Percentiles rank a stretch among this genome's conserved stretches.
Conservation (phyloP, 2,113 vertebrate genomes). For the Acanthisitta chloris region DNA sequence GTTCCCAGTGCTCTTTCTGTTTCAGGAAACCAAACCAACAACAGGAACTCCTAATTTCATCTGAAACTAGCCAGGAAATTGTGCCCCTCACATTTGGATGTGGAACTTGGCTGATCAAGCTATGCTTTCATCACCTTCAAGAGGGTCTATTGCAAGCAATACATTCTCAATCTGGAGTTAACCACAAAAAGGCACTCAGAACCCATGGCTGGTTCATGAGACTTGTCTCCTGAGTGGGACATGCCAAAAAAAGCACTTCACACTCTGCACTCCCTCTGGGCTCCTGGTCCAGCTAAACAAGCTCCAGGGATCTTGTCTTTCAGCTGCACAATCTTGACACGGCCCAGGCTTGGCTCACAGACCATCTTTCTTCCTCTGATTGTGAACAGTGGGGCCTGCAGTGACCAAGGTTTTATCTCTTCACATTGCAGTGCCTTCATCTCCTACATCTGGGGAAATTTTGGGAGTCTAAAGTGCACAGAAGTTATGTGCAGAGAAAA, state of each 20-base stretch:
- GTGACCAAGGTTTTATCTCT: background rate
- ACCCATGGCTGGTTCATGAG: background rate
- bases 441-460: no score
- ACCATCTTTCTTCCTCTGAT: background rate
- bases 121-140: constrained; percentile 20
- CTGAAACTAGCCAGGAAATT: constrained; percentile 6
- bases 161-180: background rate
- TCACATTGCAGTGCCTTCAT: background rate
- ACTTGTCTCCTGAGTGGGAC: background rate
- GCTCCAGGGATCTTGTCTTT: background rate
- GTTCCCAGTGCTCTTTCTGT: background rate
- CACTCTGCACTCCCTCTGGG: background rate
- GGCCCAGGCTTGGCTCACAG: background rate
- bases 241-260: constrained; percentile 15
- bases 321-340: background rate
- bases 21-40: constrained; percentile 38
- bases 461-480: background rate
- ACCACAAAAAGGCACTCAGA: constrained; percentile 28
- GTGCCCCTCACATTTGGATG: background rate
- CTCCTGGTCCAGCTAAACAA: background rate
- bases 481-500: background rate
- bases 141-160: background rate
- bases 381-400: background rate
- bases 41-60: background rate
- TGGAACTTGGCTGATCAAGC: background rate